phyloP scores from a whole-genome alignment of 2,797 vertebrate genomes.

The Euphonia xanthogaster region DNA sequence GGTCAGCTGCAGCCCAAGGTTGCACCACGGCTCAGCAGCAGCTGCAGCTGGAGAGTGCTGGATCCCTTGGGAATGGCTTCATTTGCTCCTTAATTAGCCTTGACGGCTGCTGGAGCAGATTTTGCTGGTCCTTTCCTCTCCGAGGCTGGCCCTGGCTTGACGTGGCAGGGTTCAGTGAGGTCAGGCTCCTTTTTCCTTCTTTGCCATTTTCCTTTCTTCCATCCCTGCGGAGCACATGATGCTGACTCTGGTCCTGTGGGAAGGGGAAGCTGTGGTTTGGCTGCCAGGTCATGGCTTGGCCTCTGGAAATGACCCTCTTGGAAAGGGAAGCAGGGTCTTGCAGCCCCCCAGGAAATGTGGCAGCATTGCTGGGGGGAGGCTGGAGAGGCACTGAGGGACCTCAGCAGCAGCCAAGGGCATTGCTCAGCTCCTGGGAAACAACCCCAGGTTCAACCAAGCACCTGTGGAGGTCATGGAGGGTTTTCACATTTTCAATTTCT shows the following conservation, averaged over 20 bases:
- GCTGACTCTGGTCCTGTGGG: not conserved
- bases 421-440: not conserved
- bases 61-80: not conserved
- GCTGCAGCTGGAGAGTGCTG: not conserved
- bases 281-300: not conserved
- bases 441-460: not conserved
- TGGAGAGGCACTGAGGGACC: not conserved
- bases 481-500: not conserved
- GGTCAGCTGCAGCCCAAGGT: not conserved
- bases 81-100: not conserved
- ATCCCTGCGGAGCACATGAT: not conserved
- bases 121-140: not conserved
- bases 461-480: not conserved
- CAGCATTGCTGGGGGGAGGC: fast-evolving
- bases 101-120: not conserved
- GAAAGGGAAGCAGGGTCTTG: not conserved
- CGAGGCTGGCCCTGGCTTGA: not conserved
- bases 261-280: conserved; percentile 38
- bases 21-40: fast-evolving
- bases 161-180: not conserved
- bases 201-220: not conserved
- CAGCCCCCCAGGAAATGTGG: not conserved
- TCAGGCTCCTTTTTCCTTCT: not conserved
- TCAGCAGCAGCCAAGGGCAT: fast-evolving
- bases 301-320: not conserved